Evolutionary conservation across 2,888 invertebrate species (phyloP), one percentile per base, ranked within the genome.

Genomic region (Philhelius pedissequus): DNA sequence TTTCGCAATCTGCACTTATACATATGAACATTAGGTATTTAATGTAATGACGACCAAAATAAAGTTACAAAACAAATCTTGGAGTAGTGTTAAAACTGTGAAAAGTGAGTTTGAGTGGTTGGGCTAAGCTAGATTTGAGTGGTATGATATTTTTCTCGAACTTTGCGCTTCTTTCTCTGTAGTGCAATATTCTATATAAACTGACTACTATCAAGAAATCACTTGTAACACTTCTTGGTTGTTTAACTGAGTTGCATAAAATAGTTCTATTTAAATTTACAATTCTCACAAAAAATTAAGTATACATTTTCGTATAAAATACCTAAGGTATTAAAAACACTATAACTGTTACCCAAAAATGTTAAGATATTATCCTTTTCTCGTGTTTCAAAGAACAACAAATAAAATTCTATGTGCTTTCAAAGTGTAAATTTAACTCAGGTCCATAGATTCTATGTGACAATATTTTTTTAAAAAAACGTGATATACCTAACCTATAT

Each of bases 361-460:
- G 43, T 64, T 79, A 79, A 45, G 38, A 45, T 56, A 68, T 69
- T 35, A 20, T 8, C 27, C 22, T 79, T 74, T 56, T 50, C 64
- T 70, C n/a, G 74, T n/a, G n/a, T 78, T 78, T 82, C n/a, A 27
- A 73, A 43, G n/a, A 60, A 25, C n/a, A 62, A 43, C 4, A 22
- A 15, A 54, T 54, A 48, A 75, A 43, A 58, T 38, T 48, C n/a
- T 32, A 32, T 22, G 64, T 5, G 76, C 64, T 76, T 76, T 64
- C 11, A 64, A 58, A 66, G 32, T 48, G 22, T 58, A 56, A 62
- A 74, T 64, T 78, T 20, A 74, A 35, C 68, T 77, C 30, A 38
- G 40, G 43, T 52, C 54, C 40, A 40, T 20, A 25, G n/a, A 45
- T 48, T 35, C 1, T 48, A 58, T 18, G 20, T 45, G 40, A 13